Conservation (phyloP, 2,797 vertebrate species). For the Buphagus erythrorhynchus region DNA sequence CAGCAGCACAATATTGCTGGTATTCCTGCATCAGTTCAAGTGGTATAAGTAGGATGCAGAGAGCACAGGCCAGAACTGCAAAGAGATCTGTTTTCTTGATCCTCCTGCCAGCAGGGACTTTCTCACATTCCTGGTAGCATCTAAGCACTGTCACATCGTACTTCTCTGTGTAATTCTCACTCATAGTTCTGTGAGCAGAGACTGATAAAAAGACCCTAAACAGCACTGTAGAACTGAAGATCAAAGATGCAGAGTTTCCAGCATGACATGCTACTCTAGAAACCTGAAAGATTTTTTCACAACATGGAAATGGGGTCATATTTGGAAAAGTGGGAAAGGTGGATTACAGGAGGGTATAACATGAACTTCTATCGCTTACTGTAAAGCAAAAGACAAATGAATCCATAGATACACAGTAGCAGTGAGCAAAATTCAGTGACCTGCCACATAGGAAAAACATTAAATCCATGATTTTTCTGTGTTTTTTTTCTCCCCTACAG, state of each 20-base stretch:
- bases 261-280: neutral
- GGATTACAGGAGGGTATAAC: neutral
- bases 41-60: fast-evolving
- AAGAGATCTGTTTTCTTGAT: neutral
- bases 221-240: neutral
- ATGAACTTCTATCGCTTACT: neutral
- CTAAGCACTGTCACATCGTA: neutral
- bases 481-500: neutral
- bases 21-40: neutral
- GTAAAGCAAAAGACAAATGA: neutral
- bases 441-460: neutral
- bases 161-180: neutral
- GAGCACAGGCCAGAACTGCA: neutral
- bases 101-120: neutral
- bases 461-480: neutral
- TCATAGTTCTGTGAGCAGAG: neutral
- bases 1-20: neutral
- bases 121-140: fast-evolving
- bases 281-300: neutral
- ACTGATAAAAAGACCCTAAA: neutral
- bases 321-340: neutral
- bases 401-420: neutral
- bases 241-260: neutral
- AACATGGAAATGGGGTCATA: neutral
- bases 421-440: neutral